Evolutionary conservation across 35 echinoderm and acorn worm species (phyloP).

Genomic region (Stichopus chloronotus): DNA sequence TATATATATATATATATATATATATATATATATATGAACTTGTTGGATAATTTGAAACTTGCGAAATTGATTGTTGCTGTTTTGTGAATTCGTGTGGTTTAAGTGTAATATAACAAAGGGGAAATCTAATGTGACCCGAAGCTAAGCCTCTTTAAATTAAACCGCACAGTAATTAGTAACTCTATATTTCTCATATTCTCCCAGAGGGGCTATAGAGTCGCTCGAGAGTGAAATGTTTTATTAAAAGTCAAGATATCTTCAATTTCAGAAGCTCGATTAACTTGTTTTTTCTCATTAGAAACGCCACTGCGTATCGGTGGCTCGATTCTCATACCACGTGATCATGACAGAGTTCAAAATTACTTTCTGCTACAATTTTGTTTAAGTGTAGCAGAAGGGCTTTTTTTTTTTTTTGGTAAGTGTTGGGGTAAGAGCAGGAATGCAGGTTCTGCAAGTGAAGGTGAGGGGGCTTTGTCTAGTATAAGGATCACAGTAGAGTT

Average conservation of each 20-base stretch:
- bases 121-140: constrained; percentile 30
- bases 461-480: too few relatives aligned
- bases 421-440: too few relatives aligned
- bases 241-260: background rate
- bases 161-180: constrained; percentile 51
- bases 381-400: too few relatives aligned
- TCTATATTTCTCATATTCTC: constrained; percentile 35
- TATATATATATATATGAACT: background rate
- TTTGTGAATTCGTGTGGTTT: constrained; percentile 4
- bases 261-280: constrained; percentile 23
- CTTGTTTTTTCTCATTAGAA: background rate
- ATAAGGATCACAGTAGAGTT: too few relatives aligned
- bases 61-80: background rate
- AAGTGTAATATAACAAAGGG: background rate
- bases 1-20: too few relatives aligned
- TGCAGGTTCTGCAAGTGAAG: too few relatives aligned
- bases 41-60: constrained; percentile 6
- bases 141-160: constrained; percentile 48
- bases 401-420: too few relatives aligned
- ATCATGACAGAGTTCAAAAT: background rate
- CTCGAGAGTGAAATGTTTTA: constrained; percentile 18
- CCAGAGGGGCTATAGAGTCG: constrained; percentile 10
- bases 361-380: too few relatives aligned
- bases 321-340: background rate
- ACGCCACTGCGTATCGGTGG: background rate